phyloP scores from a whole-genome alignment of 2,888 invertebrate species.

The Agapostemon virescens region DNA sequence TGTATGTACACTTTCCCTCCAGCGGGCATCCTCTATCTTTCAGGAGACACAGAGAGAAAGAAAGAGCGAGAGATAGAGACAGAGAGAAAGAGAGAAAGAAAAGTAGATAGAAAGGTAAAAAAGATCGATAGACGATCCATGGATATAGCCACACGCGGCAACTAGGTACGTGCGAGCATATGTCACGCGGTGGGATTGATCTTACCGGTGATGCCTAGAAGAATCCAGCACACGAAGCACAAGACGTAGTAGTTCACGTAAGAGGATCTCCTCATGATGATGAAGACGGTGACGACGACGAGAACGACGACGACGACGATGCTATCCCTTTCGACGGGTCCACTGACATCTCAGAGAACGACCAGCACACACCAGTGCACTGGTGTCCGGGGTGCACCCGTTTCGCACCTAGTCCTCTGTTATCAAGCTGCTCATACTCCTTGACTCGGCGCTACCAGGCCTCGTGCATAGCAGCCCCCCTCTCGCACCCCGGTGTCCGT shows the following conservation, averaged over 20 bases:
- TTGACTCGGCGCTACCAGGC: conserved; percentile 61
- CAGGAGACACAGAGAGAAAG: background rate
- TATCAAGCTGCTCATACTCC: conserved; percentile 59
- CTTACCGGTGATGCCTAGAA: conserved; percentile 80
- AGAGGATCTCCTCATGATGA: conserved; percentile 79
- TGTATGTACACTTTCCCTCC: conserved; percentile 11
- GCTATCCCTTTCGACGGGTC: conserved; percentile 61
- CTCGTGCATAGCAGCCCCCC: conserved; percentile 56
- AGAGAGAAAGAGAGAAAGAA: background rate
- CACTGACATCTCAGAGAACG: conserved; percentile 74
- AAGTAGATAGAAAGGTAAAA: background rate
- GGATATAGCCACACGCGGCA: background rate
- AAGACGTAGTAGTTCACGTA: conserved; percentile 80
- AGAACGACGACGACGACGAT: conserved; percentile 60
- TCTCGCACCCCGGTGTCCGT: conserved; percentile 6
- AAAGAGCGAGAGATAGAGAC: background rate
- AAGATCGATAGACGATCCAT: conserved; percentile 45
- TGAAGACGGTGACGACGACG: conserved; percentile 55
- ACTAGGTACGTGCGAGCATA: conserved; percentile 28
- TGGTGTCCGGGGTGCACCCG: conserved; percentile 40
- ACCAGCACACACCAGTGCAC: conserved; percentile 52
- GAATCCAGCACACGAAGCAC: conserved; percentile 80
- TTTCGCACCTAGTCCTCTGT: conserved; percentile 52
- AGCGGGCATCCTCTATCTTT: conserved; percentile 1
- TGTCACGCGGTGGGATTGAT: conserved; percentile 37